Conservation (phyloP, 2,797 vertebrate genomes). For the Halcyon badia region DNA sequence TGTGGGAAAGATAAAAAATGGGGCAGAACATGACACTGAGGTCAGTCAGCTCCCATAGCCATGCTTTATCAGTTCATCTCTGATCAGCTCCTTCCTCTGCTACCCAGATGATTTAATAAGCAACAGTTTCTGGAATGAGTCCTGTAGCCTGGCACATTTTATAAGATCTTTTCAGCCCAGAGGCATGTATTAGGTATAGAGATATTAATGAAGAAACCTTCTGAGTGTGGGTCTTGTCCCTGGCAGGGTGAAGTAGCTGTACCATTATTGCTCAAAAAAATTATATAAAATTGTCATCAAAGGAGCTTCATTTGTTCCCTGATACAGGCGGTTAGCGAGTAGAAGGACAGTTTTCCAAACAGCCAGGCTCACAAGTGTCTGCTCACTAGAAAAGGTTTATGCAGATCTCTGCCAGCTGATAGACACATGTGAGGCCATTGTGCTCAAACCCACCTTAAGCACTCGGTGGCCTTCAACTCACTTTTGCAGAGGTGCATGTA, state of each 20-base stretch:
- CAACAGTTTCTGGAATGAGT: neutral
- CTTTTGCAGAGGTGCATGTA: neutral
- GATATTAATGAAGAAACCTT: neutral
- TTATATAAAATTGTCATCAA: neutral
- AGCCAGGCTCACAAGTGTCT: neutral
- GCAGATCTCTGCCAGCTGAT: neutral
- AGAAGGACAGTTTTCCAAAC: neutral
- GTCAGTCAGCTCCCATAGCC: constrained; percentile 78
- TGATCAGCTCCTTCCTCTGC: constrained; percentile 43
- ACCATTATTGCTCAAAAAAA: constrained; percentile 6
- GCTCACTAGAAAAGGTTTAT: neutral
- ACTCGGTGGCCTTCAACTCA: accelerated
- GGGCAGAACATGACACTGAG: constrained; percentile 60
- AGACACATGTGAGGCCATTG: accelerated
- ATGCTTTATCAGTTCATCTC: constrained; percentile 23
- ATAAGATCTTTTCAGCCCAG: neutral
- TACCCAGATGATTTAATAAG: neutral
- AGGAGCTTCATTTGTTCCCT: constrained; percentile 1
- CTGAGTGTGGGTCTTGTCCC: neutral
- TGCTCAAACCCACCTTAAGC: neutral
- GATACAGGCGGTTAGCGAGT: neutral
- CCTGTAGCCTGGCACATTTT: neutral
- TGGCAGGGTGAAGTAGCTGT: neutral
- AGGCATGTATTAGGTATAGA: neutral
- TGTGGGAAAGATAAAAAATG: constrained; percentile 76